phyloP scores from a whole-genome alignment of 1,140 invertebrate genomes.

The Drosophila lini region DNA sequence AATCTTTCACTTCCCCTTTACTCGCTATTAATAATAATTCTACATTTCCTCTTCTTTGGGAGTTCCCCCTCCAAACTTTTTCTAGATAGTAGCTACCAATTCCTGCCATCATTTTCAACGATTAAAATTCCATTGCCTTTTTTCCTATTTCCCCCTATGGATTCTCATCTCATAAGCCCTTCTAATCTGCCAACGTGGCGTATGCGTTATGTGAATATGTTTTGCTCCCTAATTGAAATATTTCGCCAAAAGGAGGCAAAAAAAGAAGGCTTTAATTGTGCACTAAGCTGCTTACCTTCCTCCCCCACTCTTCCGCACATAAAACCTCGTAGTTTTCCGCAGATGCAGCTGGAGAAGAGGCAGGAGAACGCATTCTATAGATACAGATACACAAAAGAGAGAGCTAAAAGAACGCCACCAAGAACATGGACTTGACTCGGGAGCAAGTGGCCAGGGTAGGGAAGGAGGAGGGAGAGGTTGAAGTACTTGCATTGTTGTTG shows the following conservation, averaged over 20 bases:
- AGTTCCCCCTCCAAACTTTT: neutral
- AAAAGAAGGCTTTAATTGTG: conserved; percentile 47
- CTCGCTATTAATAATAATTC: neutral
- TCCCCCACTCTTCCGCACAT: neutral
- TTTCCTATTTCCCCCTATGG: neutral
- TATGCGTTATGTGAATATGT: conserved; percentile 43
- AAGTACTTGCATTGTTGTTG: conserved; percentile 51
- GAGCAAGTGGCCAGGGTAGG: conserved; percentile 11
- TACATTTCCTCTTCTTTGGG: neutral
- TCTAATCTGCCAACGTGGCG: conserved; percentile 32
- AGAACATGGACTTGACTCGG: conserved; percentile 63
- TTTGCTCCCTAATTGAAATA: conserved; percentile 55
- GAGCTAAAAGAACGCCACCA: conserved; percentile 19
- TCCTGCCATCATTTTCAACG: neutral
- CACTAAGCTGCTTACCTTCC: conserved; percentile 48
- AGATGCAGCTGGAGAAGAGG: conserved; percentile 19
- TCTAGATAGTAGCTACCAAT: neutral
- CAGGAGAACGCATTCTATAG: conserved; percentile 49
- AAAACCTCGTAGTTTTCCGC: conserved; percentile 3
- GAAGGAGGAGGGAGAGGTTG: conserved; percentile 11
- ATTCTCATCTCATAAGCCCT: conserved; percentile 8
- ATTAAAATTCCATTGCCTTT: conserved; percentile 5
- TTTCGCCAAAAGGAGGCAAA: conserved; percentile 19
- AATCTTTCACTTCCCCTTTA: neutral
- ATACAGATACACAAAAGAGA: conserved; percentile 63